phyloP scores from a whole-genome alignment of 2,888 invertebrate genomes.

The Cheilosia urbana region DNA sequence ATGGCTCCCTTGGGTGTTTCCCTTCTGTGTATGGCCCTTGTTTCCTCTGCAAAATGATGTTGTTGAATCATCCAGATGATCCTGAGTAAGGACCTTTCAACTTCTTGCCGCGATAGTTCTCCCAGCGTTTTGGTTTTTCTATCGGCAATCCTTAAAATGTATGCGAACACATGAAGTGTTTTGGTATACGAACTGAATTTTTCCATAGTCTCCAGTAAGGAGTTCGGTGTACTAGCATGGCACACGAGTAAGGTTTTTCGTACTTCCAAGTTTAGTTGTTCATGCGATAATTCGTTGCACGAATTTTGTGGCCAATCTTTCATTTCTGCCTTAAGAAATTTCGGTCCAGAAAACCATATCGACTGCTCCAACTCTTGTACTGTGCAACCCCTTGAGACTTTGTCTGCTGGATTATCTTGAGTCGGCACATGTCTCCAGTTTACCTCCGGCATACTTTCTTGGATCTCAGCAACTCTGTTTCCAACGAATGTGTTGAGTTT shows the following conservation, averaged over 20 bases:
- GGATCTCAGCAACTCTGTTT: slow-evolving; percentile 56
- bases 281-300: background rate
- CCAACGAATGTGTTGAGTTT: slow-evolving; percentile 72
- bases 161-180: no score
- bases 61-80: no score
- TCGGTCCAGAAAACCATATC: background rate
- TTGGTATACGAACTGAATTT: background rate
- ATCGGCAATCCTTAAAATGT: background rate
- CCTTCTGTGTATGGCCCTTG: no score
- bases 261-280: background rate
- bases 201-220: background rate
- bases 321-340: background rate
- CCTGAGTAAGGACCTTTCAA: no score
- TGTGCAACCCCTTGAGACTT: slow-evolving; percentile 77
- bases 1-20: no score
- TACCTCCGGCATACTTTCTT: background rate
- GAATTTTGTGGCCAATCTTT: background rate
- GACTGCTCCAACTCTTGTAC: background rate
- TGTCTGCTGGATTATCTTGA: slow-evolving; percentile 68
- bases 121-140: no score
- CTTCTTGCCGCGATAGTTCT: no score
- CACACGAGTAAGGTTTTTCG: background rate
- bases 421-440: slow-evolving; percentile 76
- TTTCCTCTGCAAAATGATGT: no score
- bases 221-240: no score